Conservation (phyloP, 2,113 vertebrate genomes). For the Rhinoptilus africanus region DNA sequence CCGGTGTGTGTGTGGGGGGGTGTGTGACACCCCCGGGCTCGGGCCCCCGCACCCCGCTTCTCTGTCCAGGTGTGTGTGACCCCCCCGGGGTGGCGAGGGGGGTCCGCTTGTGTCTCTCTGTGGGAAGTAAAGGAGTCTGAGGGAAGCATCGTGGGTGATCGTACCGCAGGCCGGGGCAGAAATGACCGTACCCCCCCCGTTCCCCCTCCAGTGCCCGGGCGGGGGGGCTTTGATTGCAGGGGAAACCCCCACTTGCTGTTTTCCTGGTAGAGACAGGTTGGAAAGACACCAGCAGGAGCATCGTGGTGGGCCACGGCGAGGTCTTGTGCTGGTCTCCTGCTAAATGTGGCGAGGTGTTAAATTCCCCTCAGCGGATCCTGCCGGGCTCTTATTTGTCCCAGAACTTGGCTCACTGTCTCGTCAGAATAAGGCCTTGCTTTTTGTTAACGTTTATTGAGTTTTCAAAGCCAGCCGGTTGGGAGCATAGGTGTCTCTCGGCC, state of each 20-base stretch:
- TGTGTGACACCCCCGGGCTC: neutral
- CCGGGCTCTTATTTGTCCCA: neutral
- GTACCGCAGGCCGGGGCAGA: accelerated
- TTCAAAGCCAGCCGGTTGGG: accelerated
- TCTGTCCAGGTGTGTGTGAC: accelerated
- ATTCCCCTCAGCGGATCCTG: accelerated
- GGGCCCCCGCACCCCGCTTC: accelerated
- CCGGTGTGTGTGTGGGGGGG: neutral
- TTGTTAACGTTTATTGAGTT: accelerated
- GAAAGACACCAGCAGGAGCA: accelerated
- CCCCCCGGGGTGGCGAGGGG: neutral
- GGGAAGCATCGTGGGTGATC: neutral
- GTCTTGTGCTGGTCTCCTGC: accelerated
- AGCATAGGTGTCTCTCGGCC: neutral
- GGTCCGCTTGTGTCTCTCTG: neutral
- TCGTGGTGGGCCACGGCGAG: neutral
- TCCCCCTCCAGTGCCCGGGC: neutral
- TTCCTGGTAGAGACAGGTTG: neutral
- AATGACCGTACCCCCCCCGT: neutral
- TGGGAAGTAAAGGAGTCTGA: too few species aligned
- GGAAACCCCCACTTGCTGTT: accelerated
- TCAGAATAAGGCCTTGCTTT: neutral
- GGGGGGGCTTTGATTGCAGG: accelerated
- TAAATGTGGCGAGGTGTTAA: accelerated
- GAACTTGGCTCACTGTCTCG: accelerated